Base-by-base conservation (phyloP, 35 echinoderm and acorn worm species). In the Ptychodera flava region DNA sequence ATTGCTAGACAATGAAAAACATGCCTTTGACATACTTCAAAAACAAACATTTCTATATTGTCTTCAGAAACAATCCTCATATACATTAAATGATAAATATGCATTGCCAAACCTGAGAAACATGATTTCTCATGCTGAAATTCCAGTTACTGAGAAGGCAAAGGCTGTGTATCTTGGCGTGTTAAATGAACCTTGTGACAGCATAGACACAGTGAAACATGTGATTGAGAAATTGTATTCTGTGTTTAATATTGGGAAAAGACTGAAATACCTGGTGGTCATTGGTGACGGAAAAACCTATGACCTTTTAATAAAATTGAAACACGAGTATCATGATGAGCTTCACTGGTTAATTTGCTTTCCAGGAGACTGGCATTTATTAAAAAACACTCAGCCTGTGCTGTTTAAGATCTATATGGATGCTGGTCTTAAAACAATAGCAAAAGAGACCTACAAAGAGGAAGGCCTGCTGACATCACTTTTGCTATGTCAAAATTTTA, bases 341-440 rank as follows among this genome's bases (percentile, higher is more conserved):
- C 28, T 94, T 31, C 80, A 81, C 2, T 91, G 86, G 85, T 30
- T 94, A 28, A 33, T 95, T 1, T 90, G 89, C 28, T 95, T 75
- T 32, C 28, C 53, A 32, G 90, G 90, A 14, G 87, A 95, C 35
- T 95, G 90, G 93, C 93, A 95, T 80, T 38, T 89, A 30, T 36
- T 95, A 10, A 91, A 86, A 36, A 95, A 95, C 32, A 83, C 78
- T 64, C 93, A 92, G 86, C 87, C 92, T 32, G 87, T 90, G 0
- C 76, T 95, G 29, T 86, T 95, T 82, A 95, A 95, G 33, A 87
- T 92, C 22, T 95, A 88, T 64, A 91, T 86, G 90, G 90, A 95
- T 92, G 78, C 93, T 36, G 93, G 90, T 0, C 78, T 94, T 28
- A 84, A 87, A 64, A 22, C 45, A 64, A 64, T 64, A 64, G 45